Base-by-base conservation (phyloP, 1,140 invertebrate species). In the Drosophila guanche region DNA sequence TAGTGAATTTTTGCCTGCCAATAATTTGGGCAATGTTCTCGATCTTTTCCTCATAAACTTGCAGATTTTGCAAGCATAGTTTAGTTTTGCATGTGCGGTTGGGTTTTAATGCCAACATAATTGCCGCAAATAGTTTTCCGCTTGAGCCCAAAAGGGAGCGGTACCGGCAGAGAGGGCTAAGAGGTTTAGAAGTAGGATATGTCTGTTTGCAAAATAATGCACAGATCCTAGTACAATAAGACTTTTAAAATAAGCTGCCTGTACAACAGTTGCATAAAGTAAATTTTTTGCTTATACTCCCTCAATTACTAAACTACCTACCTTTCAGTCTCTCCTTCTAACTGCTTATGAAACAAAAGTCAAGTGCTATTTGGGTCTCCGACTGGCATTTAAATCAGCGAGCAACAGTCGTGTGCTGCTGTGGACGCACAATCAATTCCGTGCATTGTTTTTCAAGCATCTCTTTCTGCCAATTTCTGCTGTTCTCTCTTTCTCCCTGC, bases 311-410 rank as follows among this genome's bases (percentile, higher is more conserved):
- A 20, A 0, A 0, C 16, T 1, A 20, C 16, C 16, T 20, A 0
- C 12, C 12, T 5, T 4, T 14, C 22, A 7, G 27, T 8, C 5
- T 3, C 29, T 37, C 14, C 14, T 40, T 12, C 27, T 16, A 3
- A 25, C n/a, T 79, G 75, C 60, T 71, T 72, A 63, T 72, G 80
- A 76, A 84, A 85, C 79, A 84, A 84, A 79, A 85, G 71, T 79
- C 58, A 85, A 79, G 80, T 65, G 66, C 61, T 76, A 51, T 51
- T 71, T 51, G 50, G 51, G 62, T 62, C 62, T 6, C 8, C 50
- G 77, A 59, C 29, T 65, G 57, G 76, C 70, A 80, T 80, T 80
- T 62, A 80, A 80, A 70, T 62, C 76, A 53, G 53, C 48, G 61
- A 47, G 54, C 42, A 63, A 61, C 60, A 62, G 48, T 59, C 46